Evolutionary conservation across 2,113 vertebrate genomes (phyloP), one percentile per base, ranked within the genome.

Genomic region (Tetrax tetrax): DNA sequence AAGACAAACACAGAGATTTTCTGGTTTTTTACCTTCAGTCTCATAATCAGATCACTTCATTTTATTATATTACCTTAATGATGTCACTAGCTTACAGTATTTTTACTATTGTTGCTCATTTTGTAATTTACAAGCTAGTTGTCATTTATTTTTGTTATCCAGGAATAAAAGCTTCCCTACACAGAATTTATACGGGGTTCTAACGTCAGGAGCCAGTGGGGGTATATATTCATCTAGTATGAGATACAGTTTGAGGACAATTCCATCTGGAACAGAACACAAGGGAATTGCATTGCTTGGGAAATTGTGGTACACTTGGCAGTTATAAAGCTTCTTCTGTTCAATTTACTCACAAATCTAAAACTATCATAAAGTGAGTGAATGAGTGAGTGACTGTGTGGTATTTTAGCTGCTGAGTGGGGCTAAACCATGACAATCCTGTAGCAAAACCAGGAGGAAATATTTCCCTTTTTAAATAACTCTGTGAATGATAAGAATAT

Each of bases 191-290:
- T 72, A 15, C 57, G 57, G 45, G 1, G 9, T 78, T 59, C 25
- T 9, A 4, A 3, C 29, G 20, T 11, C 15, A 5, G 12, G 22
- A 83, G 86, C 24, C 8, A 69, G 57, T 25, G 6, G 29, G 5
- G 1, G 2, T 87, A 0, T 61, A 37, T 9, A 1, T 21, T 85
- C n/a, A n/a, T 9, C 19, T 72, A 4, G 7, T 33, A n/a, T 85
- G 29, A 79, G 23, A 56, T 33, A 29, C 0, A 60, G 1, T 69
- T 71, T 53, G 33, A 85, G 10, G 6, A 2, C 8, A 10, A 1
- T 72, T 90, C 60, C 5, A 37, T 66, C 41, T 75, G 20, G 15
- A 82, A 37, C 3, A 43, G n/a, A 72, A 88, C 72, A 7, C 3
- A 83, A 61, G 8, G 3, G 10, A 64, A 41, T 57, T 31, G 1